Conservation (phyloP, 2,888 invertebrate genomes). For the Hecatera dysodea region DNA sequence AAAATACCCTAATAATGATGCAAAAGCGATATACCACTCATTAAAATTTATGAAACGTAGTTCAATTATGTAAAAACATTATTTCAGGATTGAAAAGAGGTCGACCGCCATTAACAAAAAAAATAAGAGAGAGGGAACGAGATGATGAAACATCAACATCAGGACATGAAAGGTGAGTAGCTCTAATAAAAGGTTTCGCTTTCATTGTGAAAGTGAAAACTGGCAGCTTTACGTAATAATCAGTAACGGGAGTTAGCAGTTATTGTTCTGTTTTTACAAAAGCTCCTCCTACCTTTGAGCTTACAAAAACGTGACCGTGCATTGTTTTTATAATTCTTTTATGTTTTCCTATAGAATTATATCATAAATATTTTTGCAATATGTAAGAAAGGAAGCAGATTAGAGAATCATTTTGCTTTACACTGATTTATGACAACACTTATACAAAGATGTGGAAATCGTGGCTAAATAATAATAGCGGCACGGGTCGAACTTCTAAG, state of each 20-base stretch:
- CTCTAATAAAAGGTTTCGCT: slow-evolving; percentile 28
- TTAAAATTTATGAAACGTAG: too few species aligned
- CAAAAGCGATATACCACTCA: too few species aligned
- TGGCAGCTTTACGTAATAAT: neutral
- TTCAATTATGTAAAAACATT: neutral
- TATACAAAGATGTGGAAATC: neutral
- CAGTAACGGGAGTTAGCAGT: slow-evolving; percentile 21
- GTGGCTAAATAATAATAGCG: too few species aligned
- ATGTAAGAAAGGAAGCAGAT: too few species aligned
- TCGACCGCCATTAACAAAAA: slow-evolving; percentile 84
- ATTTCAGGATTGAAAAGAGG: slow-evolving; percentile 86
- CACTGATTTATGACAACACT: neutral
- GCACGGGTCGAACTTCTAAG: too few species aligned
- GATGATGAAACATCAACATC: slow-evolving; percentile 81
- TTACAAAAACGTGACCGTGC: slow-evolving; percentile 5
- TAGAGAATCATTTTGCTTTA: neutral
- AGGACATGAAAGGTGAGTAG: slow-evolving; percentile 79
- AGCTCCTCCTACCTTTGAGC: slow-evolving; percentile 39
- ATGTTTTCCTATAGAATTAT: neutral
- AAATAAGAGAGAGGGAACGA: slow-evolving; percentile 80
- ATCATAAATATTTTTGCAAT: neutral
- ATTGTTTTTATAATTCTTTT: slow-evolving; percentile 6
- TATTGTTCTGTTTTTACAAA: slow-evolving; percentile 1
- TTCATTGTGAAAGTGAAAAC: slow-evolving; percentile 48
- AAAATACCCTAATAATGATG: too few species aligned